Evolutionary conservation across 1,140 invertebrate genomes (phyloP), one percentile per base, ranked within the genome.

Genomic region (Dufourea novaeangliae): DNA sequence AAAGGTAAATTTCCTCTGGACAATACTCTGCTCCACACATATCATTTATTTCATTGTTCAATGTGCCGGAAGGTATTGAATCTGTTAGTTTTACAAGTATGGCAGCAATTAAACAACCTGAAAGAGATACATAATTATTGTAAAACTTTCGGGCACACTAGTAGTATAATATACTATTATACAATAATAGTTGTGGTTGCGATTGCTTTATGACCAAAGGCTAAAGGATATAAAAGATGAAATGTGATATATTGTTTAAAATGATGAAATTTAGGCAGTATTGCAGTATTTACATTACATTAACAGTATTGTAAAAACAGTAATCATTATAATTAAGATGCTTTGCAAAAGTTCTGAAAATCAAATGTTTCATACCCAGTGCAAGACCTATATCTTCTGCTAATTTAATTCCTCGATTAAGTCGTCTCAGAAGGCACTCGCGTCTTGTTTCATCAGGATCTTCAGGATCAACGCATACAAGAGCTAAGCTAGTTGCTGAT

Each of bases 401-500:
- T 22, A 92, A 74, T 79, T 89, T 92, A 59, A 91, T 85, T 34
- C 83, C 87, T 39, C 91, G 78, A 37, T 89, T 90, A 54, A 92
- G 84, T 67, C 91, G 84, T 69, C 91, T 87, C 5, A 92, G 78
- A 29, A 90, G 73, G 71, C 91, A 92, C 20, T 92, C 91, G 25
- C 89, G 84, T 62, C 90, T 88, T 0, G 87, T 91, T 87, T 94
- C 85, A 83, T 94, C 81, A 79, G 93, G 87, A 88, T 94, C 90
- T 82, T 94, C 92, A 84, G 91, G 88, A 84, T 95, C 91, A 82
- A 90, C 75, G 86, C 94, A 93, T 64, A 94, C 92, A 79, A 94
- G 93, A 44, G 94, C 93, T 44, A 95, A 87, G 84, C 93, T 94
- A 1, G 93, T 93, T 0, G 94, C 90, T 68, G 95, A 85, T 56